Evolutionary conservation across 2,113 vertebrate species (phyloP).

Genomic region (Sakesphorus luctuosus): DNA sequence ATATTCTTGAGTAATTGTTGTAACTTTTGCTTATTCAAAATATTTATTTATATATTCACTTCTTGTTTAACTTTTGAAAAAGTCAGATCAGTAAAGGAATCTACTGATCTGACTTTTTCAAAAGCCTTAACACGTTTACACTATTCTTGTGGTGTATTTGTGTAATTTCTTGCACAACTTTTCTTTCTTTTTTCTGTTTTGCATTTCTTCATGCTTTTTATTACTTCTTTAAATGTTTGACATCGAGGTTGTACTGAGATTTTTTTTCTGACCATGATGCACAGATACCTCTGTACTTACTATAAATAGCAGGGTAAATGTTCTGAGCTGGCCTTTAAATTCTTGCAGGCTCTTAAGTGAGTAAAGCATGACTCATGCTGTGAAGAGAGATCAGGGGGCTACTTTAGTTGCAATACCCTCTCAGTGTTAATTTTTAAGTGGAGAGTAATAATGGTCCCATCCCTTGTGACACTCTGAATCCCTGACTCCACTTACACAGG

Average conservation of each 20-base stretch:
- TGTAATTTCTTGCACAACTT: not conserved
- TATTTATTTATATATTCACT: not conserved
- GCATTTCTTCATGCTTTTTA: not conserved
- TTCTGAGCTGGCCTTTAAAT: conserved; percentile 31
- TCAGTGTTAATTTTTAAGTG: not conserved
- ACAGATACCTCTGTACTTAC: not conserved
- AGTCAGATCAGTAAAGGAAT: no score
- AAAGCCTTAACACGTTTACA: not conserved
- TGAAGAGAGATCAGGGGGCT: not conserved
- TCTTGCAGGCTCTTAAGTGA: not conserved
- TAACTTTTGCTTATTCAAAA: not conserved
- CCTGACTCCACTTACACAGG: not conserved
- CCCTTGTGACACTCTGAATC: not conserved
- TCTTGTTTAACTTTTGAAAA: not conserved
- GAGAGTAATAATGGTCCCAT: not conserved
- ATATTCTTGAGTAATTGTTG: not conserved
- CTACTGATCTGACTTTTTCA: not conserved
- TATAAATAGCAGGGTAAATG: conserved; percentile 4
- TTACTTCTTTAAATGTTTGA: not conserved
- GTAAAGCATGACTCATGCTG: not conserved
- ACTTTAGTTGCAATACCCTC: not conserved
- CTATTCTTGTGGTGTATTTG: not conserved
- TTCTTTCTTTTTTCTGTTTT: not conserved
- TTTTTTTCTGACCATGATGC: not conserved
- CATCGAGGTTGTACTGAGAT: not conserved